Evolutionary conservation across 2,797 vertebrate genomes (phyloP).

Genomic region (Mastacembelus armatus): DNA sequence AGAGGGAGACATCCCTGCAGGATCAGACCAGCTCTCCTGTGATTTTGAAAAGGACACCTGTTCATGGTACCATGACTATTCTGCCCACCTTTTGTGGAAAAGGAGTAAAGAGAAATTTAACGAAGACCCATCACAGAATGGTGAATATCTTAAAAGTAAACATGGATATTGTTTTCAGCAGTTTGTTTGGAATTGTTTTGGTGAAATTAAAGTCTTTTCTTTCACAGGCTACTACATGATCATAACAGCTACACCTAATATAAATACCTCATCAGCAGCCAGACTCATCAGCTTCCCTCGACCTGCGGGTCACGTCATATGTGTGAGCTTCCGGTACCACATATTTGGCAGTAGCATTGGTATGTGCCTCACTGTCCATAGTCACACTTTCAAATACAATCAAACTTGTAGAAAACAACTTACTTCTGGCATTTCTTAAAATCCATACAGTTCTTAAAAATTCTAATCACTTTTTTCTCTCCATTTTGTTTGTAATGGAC

Average conservation of each 20-base stretch:
- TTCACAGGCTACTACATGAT: constrained; percentile 75
- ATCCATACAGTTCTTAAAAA: background rate
- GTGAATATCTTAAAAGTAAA: constrained; percentile 46
- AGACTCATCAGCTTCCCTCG: constrained; percentile 80
- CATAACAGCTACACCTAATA: constrained; percentile 2
- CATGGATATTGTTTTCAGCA: background rate
- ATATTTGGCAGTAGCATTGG: constrained; percentile 84
- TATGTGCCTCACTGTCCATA: constrained; percentile 45
- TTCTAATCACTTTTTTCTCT: background rate
- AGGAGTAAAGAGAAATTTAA: background rate
- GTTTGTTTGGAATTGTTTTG: background rate
- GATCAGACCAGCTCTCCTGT: constrained; percentile 77
- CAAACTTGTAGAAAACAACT: background rate
- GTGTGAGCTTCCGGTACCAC: constrained; percentile 84
- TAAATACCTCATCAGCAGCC: constrained; percentile 58
- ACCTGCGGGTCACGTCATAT: constrained; percentile 55
- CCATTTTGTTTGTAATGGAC: background rate
- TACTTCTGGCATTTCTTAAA: background rate
- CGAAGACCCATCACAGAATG: constrained; percentile 46
- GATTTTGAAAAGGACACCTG: constrained; percentile 81
- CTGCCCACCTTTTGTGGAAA: constrained; percentile 70
- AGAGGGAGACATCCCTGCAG: constrained; percentile 75
- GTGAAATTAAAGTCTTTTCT: background rate
- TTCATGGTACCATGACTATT: constrained; percentile 81
- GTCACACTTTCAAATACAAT: background rate